These are phyloP conservation scores for Myripristis murdjan DNA, from an alignment of 2,797 vertebrate species.

Conservation along the genomic window DNA sequence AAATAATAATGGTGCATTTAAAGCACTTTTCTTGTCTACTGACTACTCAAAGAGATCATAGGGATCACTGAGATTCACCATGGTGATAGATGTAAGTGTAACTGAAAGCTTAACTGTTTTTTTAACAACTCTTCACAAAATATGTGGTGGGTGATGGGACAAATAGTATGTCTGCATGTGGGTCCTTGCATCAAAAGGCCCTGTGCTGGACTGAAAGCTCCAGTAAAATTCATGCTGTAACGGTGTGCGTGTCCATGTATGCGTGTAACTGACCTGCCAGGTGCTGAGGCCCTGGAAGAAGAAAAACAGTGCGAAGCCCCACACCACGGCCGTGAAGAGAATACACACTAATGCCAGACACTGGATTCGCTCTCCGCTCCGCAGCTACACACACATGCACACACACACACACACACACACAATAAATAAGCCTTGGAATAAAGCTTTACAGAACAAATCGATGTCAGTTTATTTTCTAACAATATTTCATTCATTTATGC, in stretches of 20 bases:
- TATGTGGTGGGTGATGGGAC: no score
- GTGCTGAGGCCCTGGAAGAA: slow-evolving; percentile 99
- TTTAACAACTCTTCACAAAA: no score
- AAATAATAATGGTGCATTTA: no score
- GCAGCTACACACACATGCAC: slow-evolving; percentile 83
- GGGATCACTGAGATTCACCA: no score
- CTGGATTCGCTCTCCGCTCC: slow-evolving; percentile 93
- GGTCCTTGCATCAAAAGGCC: no score
- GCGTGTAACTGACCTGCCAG: slow-evolving; percentile 91
- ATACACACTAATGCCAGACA: slow-evolving; percentile 93
- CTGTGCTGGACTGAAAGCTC: no score
- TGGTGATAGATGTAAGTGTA: no score
- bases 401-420: not conserved
- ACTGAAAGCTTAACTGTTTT: no score
- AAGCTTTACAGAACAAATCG: not conserved
- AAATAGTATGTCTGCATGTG: no score
- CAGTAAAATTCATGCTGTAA: no score
- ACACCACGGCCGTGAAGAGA: slow-evolving; percentile 93
- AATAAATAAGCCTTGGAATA: not conserved
- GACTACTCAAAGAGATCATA: no score
- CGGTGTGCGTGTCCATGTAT: not conserved
- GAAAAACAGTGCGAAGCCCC: slow-evolving; percentile 97
- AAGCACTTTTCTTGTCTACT: no score
- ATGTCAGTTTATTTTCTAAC: not conserved
- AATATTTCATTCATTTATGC: not conserved